A percentile compares a stretch with the other conserved stretches of the same genome.
Evolutionary conservation across 2,888 invertebrate genomes (phyloP).

Genomic region (Oxystoma pomonae): DNA sequence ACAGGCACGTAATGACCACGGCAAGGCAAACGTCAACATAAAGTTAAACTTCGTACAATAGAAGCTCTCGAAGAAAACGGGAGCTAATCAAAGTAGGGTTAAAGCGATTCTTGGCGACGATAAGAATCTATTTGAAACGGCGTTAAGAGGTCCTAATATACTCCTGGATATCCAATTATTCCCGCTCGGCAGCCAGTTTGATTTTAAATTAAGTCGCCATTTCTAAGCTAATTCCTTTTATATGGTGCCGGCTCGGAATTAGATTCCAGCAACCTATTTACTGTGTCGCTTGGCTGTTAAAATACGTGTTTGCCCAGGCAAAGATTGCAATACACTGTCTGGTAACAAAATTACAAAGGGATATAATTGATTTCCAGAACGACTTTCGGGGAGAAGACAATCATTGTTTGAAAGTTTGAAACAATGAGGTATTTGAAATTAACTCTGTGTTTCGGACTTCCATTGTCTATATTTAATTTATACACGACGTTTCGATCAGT

Average conservation of each 20-base stretch:
- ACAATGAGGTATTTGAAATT: no score
- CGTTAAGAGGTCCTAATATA: constrained; percentile 39
- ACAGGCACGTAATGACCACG: constrained; percentile 17
- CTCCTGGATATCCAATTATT: constrained; percentile 42
- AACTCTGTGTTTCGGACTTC: no score
- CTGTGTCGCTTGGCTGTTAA: constrained; percentile 4
- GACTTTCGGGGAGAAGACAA: no score
- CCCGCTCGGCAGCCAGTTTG: constrained; percentile 33
- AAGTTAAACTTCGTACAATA: constrained; percentile 18
- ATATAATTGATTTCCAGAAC: not conserved
- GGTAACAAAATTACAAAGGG: not conserved
- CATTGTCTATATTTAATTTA: no score
- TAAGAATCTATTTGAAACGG: constrained; percentile 42
- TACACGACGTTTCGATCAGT: no score
- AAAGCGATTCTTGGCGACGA: constrained; percentile 30
- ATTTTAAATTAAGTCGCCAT: constrained; percentile 41
- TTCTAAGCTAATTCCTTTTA: constrained; percentile 39
- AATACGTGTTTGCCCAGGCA: not conserved
- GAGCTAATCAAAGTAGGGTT: constrained; percentile 29
- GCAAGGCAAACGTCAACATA: constrained; percentile 16
- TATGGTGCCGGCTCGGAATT: constrained; percentile 29
- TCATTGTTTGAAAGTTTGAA: no score
- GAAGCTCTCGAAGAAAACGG: constrained; percentile 15
- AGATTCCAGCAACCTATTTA: constrained; percentile 30
- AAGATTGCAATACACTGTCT: not conserved